Percentiles rank a stretch among this genome's conserved stretches.
These are phyloP conservation scores for Campaea margaritaria DNA, from an alignment of 2,888 invertebrate genomes.

Conservation along the genomic window DNA sequence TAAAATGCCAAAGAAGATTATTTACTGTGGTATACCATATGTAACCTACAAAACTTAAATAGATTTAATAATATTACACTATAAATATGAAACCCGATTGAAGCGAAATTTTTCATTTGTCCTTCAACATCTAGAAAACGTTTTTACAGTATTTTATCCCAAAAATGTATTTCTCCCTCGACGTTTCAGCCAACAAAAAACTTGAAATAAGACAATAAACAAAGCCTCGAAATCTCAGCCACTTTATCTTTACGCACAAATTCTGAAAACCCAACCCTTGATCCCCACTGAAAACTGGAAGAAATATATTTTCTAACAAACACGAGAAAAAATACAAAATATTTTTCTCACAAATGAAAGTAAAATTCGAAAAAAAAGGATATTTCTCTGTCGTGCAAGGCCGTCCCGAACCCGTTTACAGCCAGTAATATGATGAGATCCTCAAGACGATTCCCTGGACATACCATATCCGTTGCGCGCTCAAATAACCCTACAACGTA, in stretches of 20 bases:
- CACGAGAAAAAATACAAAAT: background rate
- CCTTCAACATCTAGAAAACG: background rate
- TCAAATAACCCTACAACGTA: constrained; percentile 61
- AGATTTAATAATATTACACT: too few relatives aligned
- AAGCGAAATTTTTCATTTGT: background rate
- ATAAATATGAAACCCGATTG: too few relatives aligned
- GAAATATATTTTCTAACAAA: background rate
- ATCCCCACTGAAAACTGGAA: constrained; percentile 12
- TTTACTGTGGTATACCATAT: too few relatives aligned
- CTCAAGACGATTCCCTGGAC: constrained; percentile 60
- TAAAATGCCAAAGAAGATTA: too few relatives aligned
- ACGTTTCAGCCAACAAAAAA: constrained; percentile 5
- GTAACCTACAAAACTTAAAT: too few relatives aligned
- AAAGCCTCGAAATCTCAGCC: constrained; percentile 8
- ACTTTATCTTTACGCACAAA: constrained; percentile 13
- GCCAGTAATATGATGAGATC: constrained; percentile 54
- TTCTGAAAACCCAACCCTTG: constrained; percentile 11
- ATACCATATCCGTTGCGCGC: constrained; percentile 64
- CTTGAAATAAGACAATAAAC: constrained; percentile 9
- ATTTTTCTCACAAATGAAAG: background rate
- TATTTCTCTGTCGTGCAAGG: constrained; percentile 26
- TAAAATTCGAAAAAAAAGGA: constrained; percentile 7
- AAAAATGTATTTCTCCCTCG: constrained; percentile 3
- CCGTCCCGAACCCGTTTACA: constrained; percentile 37
- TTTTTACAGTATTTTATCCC: background rate